Base-by-base conservation (phyloP, 2,113 vertebrate species). In the Typhlomys cinereus region DNA sequence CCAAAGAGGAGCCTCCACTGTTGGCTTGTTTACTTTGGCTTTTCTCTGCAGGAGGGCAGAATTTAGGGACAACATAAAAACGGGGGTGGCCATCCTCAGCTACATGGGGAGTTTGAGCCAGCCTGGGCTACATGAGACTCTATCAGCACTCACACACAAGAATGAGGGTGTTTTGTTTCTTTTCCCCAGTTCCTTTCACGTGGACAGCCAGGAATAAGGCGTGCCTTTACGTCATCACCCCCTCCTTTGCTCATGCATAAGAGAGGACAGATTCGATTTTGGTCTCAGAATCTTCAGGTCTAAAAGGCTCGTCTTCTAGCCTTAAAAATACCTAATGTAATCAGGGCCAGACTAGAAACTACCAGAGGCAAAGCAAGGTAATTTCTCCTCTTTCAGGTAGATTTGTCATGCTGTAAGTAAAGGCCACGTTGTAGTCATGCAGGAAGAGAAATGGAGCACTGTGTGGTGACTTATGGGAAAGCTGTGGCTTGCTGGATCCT, bases 11-110 rank as follows among this genome's bases (percentile, higher is more conserved):
- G n/a, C 94, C 95, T 94, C 88, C 81, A 97, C 97, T 98, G 98
- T 98, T 98, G 96, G 96, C 97, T 97, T 98, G 97, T 98, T 98
- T 97, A 96, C 95, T 97, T 98, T 97, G 97, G 95, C 87, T 96
- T 85, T 97, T 96, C 95, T 97, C 54, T 84, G 96, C 92, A 95
- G 78, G 64, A 91, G 92, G 82, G 64, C 93, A 95, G 94, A 96
- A 90, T 91, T 97, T 78, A 54, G 95, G 96, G 95, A 97, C 95
- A 97, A 97, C 97, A 95, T 91, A 88, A 85, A 67, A 96, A 89
- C 82, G 92, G 96, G 95, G 7, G 80, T 36, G 29, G 62, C 61
- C 61, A 62, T 29, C 61, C 25, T 31, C 29, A 64, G 54, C 62
- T 34, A 64, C 9, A 12, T 7, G 25, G 29, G 29, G 29, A 34